phyloP scores from a whole-genome alignment of 1,140 invertebrate species.

The Papilio helenus region DNA sequence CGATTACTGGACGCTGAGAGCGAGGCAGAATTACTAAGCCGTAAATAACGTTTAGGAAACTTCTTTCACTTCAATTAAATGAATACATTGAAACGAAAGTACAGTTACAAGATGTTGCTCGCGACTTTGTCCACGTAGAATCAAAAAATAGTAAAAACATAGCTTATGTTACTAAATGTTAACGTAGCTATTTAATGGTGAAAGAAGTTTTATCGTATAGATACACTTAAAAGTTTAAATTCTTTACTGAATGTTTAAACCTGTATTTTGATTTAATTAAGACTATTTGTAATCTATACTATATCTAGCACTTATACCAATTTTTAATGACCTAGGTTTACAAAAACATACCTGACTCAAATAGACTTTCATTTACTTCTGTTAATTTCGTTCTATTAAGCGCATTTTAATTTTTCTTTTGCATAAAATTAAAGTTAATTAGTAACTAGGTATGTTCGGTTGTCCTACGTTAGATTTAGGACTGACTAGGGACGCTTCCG shows the following conservation, averaged over 20 bases:
- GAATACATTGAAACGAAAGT: background rate
- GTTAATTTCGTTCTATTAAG: background rate
- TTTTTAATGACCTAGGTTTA: background rate
- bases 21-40: constrained; percentile 1
- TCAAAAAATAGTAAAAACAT: too few species aligned
- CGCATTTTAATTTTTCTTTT: constrained; percentile 4
- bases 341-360: background rate
- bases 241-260: too few species aligned
- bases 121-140: too few species aligned
- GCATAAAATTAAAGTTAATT: constrained; percentile 2
- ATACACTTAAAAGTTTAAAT: too few species aligned
- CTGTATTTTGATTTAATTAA: background rate
- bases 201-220: too few species aligned
- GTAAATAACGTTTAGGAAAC: constrained; percentile 21
- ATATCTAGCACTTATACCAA: background rate
- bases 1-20: constrained; percentile 9
- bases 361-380: background rate
- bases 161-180: too few species aligned
- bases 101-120: background rate
- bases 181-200: too few species aligned
- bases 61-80: constrained; percentile 17
- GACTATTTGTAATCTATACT: background rate
- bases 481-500: background rate
- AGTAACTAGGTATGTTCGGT: background rate
- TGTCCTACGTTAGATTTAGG: constrained; percentile 11